A percentile compares a stretch with the other conserved stretches of the same genome.
These are phyloP conservation scores for Microtus montanus DNA, from an alignment of 2,113 vertebrate species.

Conservation along the genomic window DNA sequence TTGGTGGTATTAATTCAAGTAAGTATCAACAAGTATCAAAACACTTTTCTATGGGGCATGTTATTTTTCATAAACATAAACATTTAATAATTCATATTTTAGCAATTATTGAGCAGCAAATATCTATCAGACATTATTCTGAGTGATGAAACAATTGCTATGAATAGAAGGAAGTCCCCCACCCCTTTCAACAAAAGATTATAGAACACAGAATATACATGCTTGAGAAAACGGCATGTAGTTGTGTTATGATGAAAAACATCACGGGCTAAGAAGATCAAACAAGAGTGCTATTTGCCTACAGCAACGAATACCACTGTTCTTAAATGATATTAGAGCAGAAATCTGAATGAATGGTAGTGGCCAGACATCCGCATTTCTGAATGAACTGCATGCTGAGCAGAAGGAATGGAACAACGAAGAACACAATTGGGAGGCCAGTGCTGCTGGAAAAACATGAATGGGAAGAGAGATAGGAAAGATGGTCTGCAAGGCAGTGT, in stretches of 20 bases:
- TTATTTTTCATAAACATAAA: not conserved
- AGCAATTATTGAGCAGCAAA: not conserved
- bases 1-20: not conserved
- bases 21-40: slow-evolving; percentile 19
- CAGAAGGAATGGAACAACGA: not conserved
- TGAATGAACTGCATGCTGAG: not conserved
- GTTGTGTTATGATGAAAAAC: not conserved
- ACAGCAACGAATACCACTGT: not conserved
- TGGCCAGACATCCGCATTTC: not conserved
- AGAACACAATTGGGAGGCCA: not conserved
- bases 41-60: not conserved
- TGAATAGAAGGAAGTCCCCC: not conserved
- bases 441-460: not conserved
- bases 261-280: not conserved
- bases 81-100: not conserved
- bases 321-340: not conserved
- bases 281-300: not conserved
- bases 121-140: not conserved
- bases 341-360: slow-evolving; percentile 5
- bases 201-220: not conserved
- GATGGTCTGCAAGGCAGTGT: not conserved
- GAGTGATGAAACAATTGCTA: not conserved
- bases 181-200: not conserved
- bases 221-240: not conserved
- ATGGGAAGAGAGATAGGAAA: not conserved